Base-by-base conservation (phyloP, 92 coral and sea anemone species). In the Anthopleura xanthogrammica region DNA sequence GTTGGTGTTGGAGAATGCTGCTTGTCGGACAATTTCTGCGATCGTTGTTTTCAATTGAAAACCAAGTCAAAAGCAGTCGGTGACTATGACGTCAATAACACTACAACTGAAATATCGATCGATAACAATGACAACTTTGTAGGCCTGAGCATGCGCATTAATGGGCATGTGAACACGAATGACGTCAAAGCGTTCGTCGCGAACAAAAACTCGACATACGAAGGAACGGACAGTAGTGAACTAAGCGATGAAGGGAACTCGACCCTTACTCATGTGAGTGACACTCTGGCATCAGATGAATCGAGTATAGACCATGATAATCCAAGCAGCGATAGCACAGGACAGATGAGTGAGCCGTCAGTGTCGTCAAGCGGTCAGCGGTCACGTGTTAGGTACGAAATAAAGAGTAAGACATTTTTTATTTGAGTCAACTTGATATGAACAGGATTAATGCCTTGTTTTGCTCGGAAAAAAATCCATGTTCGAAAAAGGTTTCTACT, bases 1-100 rank as follows among this genome's bases (percentile, higher is more conserved):
- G 88, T 94, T 58, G 98, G 95, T 16, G 88, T 94, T 75, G 99
- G 99, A 8, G 99, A 97, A 60, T 97, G 97, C 74, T 92, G 99
- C 75, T 74, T 94, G 42, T 94, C 93, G 0, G 99, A 97, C 80
- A 97, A 85, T 75, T 94, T 76, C 88, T 97, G 99, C 42, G 97
- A 94, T 72, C 92, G 98, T 10, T 96, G 99, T 79, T 90, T 92
- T 60, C 86, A 91, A 85, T 81, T 90, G 12, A 92, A 94, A 40
- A 94, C 93, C 76, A 90, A 93, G 16, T 86, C 99, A 5, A 87
- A 92, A 14, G 98, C 91, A 36, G 97, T 94, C 72, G 99, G 98
- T 2, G 94, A 92, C 88, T 87, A 82, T 85, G 94, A 86, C 75
- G 84, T 90, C 12, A 89, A 85, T 56, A 19, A 54, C 20, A 20